A percentile compares a stretch with the other conserved stretches of the same genome.
phyloP scores from a whole-genome alignment of 92 coral and sea anemone genomes.

The Palythoa grandiflora region DNA sequence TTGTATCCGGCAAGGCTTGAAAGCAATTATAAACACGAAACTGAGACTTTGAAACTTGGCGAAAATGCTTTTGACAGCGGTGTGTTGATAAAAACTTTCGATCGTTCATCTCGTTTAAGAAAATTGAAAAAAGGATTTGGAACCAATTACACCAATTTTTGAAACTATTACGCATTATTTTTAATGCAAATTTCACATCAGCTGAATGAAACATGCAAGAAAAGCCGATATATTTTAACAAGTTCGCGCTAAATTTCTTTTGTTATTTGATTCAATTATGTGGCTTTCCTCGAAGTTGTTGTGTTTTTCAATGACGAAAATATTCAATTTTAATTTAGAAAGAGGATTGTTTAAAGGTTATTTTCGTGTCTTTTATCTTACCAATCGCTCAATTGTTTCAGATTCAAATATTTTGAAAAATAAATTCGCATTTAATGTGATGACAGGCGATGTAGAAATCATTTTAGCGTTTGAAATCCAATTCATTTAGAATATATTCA shows the following conservation, averaged over 20 bases:
- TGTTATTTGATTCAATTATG: not conserved
- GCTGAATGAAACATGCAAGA: slow-evolving; percentile 2
- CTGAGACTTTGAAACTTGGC: not conserved
- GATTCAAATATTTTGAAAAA: not conserved
- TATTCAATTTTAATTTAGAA: not conserved
- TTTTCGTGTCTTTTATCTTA: not conserved
- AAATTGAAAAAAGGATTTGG: not conserved
- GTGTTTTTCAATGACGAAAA: not conserved
- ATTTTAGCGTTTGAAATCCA: not conserved
- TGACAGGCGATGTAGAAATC: not conserved
- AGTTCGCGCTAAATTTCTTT: not conserved
- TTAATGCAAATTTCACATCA: not conserved
- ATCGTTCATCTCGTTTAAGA: not conserved
- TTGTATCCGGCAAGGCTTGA: not conserved
- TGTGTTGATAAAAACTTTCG: not conserved
- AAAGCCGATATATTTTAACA: slow-evolving; percentile 10
- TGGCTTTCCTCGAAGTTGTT: not conserved
- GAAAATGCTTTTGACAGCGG: not conserved
- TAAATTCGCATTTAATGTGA: not conserved
- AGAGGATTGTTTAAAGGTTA: not conserved
- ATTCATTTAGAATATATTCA: not conserved
- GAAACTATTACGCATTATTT: not conserved
- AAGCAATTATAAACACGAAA: not conserved
- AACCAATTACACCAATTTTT: not conserved
- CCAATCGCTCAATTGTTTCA: not conserved